A percentile compares a stretch with the other conserved stretches of the same genome.
Evolutionary conservation across 2,113 vertebrate genomes (phyloP).

Genomic region (Takifugu flavidus): DNA sequence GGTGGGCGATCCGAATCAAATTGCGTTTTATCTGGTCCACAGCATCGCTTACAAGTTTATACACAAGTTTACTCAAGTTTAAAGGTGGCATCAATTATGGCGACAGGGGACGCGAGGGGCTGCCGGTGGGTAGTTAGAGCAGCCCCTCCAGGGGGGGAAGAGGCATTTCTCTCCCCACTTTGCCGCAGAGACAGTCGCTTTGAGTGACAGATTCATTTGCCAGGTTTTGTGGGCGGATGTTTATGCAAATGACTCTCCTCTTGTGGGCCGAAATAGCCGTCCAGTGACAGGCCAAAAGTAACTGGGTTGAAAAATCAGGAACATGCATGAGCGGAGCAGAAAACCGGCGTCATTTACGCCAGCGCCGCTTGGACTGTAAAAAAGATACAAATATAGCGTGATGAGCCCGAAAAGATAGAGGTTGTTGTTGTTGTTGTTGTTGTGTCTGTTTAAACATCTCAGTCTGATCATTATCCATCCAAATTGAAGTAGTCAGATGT

Average conservation of each 20-base stretch:
- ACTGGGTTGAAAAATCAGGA: slow-evolving; percentile 60
- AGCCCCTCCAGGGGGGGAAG: slow-evolving; percentile 46
- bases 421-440: too few relatives aligned
- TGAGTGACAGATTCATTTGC: slow-evolving; percentile 77
- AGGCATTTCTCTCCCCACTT: slow-evolving; percentile 57
- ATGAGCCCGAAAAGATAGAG: slow-evolving; percentile 1
- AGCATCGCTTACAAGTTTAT: slow-evolving; percentile 26
- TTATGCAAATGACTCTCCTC: slow-evolving; percentile 72
- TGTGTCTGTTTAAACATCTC: neutral
- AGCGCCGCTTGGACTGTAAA: slow-evolving; percentile 36
- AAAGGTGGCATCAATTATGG: slow-evolving; percentile 48
- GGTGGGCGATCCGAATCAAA: too few relatives aligned
- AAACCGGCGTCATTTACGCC: slow-evolving; percentile 52
- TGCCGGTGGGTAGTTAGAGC: slow-evolving; percentile 40
- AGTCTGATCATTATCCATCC: slow-evolving; percentile 18
- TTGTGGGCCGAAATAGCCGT: slow-evolving; percentile 68
- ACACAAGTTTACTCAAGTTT: slow-evolving; percentile 10
- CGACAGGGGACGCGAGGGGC: slow-evolving; percentile 42
- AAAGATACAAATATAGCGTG: slow-evolving; percentile 28
- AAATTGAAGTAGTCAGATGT: slow-evolving; percentile 38
- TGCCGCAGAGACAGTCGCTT: slow-evolving; percentile 62
- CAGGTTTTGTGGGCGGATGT: slow-evolving; percentile 71
- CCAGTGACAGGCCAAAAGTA: slow-evolving; percentile 63
- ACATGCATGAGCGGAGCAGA: slow-evolving; percentile 51
- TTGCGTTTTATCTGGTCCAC: slow-evolving; percentile 25